Evolutionary conservation across 1,140 invertebrate genomes (phyloP).

Genomic region (Hetaerina americana): DNA sequence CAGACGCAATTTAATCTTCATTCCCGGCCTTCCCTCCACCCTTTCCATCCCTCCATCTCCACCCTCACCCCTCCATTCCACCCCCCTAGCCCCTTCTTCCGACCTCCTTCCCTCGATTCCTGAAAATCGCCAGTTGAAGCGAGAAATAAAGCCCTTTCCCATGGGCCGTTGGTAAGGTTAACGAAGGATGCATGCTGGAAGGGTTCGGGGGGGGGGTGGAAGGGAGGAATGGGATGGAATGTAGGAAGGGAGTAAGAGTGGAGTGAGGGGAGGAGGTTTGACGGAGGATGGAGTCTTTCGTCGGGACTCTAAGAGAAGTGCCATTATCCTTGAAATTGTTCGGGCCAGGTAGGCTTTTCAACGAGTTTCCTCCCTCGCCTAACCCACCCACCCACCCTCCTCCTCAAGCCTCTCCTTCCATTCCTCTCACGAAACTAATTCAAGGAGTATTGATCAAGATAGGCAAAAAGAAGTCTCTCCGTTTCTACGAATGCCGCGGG

Average conservation of each 20-base stretch:
- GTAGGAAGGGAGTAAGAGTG: background rate
- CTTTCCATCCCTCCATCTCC: background rate
- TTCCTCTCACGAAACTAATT: too few relatives aligned
- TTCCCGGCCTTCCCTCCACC: too few relatives aligned
- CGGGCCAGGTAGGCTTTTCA: background rate
- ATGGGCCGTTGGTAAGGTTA: background rate
- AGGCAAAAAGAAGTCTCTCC: too few relatives aligned
- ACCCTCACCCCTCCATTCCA: background rate
- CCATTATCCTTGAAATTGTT: background rate
- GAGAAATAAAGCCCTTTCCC: background rate
- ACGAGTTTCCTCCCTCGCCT: background rate
- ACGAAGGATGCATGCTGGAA: background rate
- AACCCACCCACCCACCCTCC: too few relatives aligned
- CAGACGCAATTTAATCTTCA: background rate
- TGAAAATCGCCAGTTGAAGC: background rate
- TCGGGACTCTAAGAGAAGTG: background rate
- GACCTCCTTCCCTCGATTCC: background rate
- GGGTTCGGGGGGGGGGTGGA: background rate
- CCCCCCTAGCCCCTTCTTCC: background rate
- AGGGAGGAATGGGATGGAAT: background rate
- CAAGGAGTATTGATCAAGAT: too few relatives aligned
- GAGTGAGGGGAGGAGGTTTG: background rate
- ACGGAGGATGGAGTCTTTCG: background rate
- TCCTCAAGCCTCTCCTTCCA: too few relatives aligned
- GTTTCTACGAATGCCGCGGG: too few relatives aligned